These are phyloP conservation scores for Zeuzera pyrina DNA, from an alignment of 2,888 invertebrate genomes.

Conservation along the genomic window DNA sequence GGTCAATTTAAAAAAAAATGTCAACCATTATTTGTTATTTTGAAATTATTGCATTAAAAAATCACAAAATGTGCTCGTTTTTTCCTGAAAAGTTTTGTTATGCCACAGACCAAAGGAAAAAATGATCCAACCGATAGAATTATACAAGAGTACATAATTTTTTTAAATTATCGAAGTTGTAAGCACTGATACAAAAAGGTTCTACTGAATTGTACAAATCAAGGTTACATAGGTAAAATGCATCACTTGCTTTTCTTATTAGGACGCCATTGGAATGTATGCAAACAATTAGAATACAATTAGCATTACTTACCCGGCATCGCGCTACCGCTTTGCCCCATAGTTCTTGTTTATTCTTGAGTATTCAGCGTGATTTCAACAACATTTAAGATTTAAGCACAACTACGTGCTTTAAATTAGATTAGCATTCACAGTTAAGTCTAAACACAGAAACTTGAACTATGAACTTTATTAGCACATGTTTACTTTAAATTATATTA, in stretches of 20 bases:
- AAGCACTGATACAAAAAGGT: too few species aligned
- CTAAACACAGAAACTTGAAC: conserved; percentile 30
- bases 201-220: too few species aligned
- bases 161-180: too few species aligned
- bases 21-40: too few species aligned
- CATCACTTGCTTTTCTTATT: conserved; percentile 7
- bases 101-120: too few species aligned
- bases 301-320: conserved; percentile 50
- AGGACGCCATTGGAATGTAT: conserved; percentile 20
- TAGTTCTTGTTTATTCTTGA: conserved; percentile 22
- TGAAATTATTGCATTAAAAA: too few species aligned
- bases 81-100: too few species aligned
- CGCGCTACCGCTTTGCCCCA: conserved; percentile 60
- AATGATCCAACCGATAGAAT: too few species aligned
- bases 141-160: too few species aligned
- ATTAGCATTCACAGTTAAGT: conserved; percentile 16
- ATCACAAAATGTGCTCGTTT: too few species aligned
- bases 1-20: too few species aligned
- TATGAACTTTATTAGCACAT: conserved; percentile 38
- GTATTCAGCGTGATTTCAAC: conserved; percentile 18
- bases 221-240: too few species aligned
- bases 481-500: conserved; percentile 32
- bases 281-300: not conserved
- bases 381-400: conserved; percentile 24
- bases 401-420: conserved; percentile 21